phyloP scores from a whole-genome alignment of 2,113 vertebrate species.

The Carollia perspicillata region DNA sequence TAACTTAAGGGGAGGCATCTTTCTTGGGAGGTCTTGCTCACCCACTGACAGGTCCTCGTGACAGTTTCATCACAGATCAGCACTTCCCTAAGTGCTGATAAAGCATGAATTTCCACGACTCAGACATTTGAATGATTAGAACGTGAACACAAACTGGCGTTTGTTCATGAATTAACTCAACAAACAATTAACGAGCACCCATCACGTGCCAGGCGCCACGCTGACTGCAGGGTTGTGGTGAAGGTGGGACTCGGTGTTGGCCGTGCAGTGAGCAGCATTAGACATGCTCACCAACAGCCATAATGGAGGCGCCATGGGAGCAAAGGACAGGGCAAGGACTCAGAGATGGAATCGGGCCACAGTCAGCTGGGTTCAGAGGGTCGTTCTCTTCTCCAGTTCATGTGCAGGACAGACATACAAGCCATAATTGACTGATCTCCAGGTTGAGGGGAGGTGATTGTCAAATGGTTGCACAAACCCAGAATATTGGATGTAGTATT shows the following conservation, averaged over 20 bases:
- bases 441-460: neutral
- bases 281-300: neutral
- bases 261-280: no score
- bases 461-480: neutral
- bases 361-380: neutral
- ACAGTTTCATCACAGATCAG: neutral
- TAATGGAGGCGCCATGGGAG: neutral
- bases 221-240: neutral
- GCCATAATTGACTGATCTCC: neutral
- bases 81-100: neutral
- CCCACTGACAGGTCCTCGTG: neutral
- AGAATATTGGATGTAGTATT: neutral
- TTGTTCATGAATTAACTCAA: neutral
- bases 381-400: neutral
- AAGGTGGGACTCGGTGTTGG: neutral
- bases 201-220: neutral
- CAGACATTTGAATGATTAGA: neutral
- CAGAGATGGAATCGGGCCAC: neutral
- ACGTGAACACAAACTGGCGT: neutral
- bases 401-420: neutral
- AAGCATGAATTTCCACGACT: neutral
- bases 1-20: neutral
- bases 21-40: neutral
- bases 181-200: neutral
- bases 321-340: rapidly evolving